Percentiles rank a stretch among this genome's conserved stretches.
Evolutionary conservation across 2,113 vertebrate genomes (phyloP).

Genomic region (Aramus guarauna): DNA sequence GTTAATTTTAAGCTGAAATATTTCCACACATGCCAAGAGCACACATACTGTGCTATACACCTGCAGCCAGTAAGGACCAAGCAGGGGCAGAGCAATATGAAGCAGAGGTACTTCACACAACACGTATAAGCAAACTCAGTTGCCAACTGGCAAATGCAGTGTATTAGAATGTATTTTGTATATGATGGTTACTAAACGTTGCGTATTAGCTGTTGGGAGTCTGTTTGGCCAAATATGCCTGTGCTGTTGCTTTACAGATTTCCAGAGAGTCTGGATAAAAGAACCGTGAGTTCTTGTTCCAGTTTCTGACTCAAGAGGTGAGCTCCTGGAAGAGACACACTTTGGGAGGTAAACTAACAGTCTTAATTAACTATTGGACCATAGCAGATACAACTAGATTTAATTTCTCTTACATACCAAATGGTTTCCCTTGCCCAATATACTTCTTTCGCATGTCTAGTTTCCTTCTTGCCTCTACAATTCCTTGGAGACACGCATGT

Average conservation of each 20-base stretch:
- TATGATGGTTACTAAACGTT: background rate
- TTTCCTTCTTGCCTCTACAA: background rate
- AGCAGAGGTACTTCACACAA: background rate
- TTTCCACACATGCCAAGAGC: background rate
- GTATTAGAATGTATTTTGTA: background rate
- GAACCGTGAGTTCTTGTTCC: background rate
- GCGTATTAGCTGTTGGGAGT: background rate
- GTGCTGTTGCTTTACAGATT: conserved; percentile 1
- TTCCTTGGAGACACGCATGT: background rate
- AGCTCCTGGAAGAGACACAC: background rate
- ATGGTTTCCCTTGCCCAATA: background rate
- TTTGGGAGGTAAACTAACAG: background rate
- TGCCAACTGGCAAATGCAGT: background rate
- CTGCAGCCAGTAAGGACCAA: background rate
- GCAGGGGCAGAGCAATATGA: background rate
- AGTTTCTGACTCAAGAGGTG: background rate
- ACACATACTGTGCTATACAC: background rate
- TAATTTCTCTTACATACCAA: background rate
- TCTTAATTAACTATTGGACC: background rate
- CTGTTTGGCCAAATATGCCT: background rate
- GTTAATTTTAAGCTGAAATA: background rate
- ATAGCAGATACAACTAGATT: background rate
- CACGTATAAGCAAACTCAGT: background rate
- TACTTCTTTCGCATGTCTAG: background rate
- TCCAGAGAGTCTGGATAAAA: background rate